phyloP scores from a whole-genome alignment of 2,888 invertebrate species.

The Drosophila pegasa region DNA sequence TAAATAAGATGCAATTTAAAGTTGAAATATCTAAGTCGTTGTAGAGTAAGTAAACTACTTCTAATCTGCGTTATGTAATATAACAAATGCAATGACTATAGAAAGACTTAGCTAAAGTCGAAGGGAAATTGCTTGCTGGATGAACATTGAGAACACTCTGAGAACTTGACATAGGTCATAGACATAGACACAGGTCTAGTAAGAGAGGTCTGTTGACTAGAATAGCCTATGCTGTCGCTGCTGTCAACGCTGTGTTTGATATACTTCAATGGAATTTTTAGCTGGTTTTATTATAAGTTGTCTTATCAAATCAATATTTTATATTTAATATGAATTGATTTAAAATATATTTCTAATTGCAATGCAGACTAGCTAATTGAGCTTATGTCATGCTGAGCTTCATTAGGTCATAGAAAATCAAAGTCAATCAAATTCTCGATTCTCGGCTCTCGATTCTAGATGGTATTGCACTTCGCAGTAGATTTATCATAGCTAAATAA shows the following conservation, averaged over 20 bases:
- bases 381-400: conserved; percentile 6
- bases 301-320: neutral
- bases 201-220: no score
- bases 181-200: neutral
- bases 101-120: neutral
- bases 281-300: neutral
- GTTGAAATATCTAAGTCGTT: no score
- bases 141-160: neutral
- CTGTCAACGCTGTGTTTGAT: neutral
- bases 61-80: no score
- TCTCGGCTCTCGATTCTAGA: neutral
- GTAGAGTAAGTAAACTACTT: no score
- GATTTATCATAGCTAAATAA: conserved; percentile 37
- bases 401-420: conserved; percentile 22
- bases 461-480: conserved; percentile 2
- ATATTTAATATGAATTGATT: neutral
- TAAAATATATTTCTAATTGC: neutral
- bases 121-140: no score
- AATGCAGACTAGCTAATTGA: conserved; percentile 2
- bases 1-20: no score
- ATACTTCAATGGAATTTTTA: neutral
- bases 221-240: neutral
- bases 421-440: conserved; percentile 9
- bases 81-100: no score
- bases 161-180: no score